Percentiles rank a stretch among this genome's conserved stretches.
phyloP scores from a whole-genome alignment of 2,113 vertebrate genomes.

The Lophius piscatorius region DNA sequence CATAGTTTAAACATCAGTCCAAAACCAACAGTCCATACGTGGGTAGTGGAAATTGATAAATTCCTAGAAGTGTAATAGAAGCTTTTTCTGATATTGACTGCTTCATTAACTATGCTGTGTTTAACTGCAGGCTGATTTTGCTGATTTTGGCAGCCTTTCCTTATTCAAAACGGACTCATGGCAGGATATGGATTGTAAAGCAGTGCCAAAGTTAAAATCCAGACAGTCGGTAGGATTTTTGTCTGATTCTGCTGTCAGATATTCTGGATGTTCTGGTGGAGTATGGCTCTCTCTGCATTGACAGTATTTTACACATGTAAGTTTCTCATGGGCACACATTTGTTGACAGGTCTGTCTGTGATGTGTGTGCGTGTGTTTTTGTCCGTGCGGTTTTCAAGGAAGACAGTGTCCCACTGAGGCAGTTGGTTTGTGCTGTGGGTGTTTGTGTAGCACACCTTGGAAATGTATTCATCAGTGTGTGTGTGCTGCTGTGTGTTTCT shows the following conservation, averaged over 20 bases:
- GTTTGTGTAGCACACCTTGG: constrained; percentile 38
- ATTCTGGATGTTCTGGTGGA: constrained; percentile 19
- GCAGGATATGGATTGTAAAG: constrained; percentile 46
- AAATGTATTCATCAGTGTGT: constrained; percentile 22
- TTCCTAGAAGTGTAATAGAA: too few species aligned
- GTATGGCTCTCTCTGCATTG: constrained; percentile 15
- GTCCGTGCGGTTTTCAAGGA: constrained; percentile 37
- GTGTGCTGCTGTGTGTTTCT: constrained; percentile 40
- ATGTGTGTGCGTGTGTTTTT: constrained; percentile 19
- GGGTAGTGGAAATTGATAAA: too few species aligned
- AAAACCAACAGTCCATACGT: too few species aligned
- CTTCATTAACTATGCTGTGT: constrained; percentile 1
- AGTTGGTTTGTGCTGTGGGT: constrained; percentile 41
- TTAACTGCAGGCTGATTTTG: constrained; percentile 32
- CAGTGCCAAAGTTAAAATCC: constrained; percentile 47
- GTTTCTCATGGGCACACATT: constrained; percentile 11
- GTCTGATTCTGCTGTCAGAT: constrained; percentile 44
- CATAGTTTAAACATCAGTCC: too few species aligned
- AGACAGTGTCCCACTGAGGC: constrained; percentile 39
- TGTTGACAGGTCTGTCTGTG: constrained; percentile 13
- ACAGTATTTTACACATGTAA: constrained; percentile 20
- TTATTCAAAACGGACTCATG: constrained; percentile 25
- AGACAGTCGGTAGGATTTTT: constrained; percentile 44
- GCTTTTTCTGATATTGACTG: constrained; percentile 11
- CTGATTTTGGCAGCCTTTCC: constrained; percentile 43